A percentile compares a stretch with the other conserved stretches of the same genome.
These are phyloP conservation scores for Pseudomyrmex dendroicus DNA, from an alignment of 1,140 invertebrate species.

Conservation along the genomic window DNA sequence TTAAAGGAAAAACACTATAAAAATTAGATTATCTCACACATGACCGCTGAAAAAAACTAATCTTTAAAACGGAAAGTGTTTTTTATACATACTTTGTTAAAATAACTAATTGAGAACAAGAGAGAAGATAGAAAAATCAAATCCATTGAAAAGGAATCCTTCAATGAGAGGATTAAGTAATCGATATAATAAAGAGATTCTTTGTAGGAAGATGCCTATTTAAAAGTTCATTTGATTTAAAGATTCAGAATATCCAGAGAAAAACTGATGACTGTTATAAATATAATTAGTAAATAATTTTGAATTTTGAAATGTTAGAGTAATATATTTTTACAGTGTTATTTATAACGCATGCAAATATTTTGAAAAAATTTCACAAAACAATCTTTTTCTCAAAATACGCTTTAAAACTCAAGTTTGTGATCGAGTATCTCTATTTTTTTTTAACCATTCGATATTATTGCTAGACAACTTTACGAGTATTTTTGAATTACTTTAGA, in stretches of 20 bases:
- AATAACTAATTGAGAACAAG: conserved; percentile 41
- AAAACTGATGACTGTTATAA: not conserved
- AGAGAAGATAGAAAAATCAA: not conserved
- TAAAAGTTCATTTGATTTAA: not conserved
- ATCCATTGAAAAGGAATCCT: no score
- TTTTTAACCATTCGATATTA: not conserved
- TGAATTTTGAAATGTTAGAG: not conserved
- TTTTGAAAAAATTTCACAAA: not conserved
- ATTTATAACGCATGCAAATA: not conserved
- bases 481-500: not conserved
- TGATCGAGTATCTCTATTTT: not conserved
- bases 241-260: not conserved
- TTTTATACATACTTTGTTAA: not conserved
- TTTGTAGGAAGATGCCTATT: not conserved
- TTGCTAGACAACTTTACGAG: not conserved
- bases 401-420: no score
- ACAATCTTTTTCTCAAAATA: not conserved
- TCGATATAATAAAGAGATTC: not conserved
- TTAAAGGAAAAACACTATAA: conserved; percentile 58
- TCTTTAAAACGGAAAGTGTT: not conserved
- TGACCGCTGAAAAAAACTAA: conserved; percentile 20
- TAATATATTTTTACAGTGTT: not conserved
- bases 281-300: no score
- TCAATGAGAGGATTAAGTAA: not conserved
- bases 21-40: conserved; percentile 18